Base-by-base conservation (phyloP, 2,113 vertebrate species). In the Sporophila hypoxantha region DNA sequence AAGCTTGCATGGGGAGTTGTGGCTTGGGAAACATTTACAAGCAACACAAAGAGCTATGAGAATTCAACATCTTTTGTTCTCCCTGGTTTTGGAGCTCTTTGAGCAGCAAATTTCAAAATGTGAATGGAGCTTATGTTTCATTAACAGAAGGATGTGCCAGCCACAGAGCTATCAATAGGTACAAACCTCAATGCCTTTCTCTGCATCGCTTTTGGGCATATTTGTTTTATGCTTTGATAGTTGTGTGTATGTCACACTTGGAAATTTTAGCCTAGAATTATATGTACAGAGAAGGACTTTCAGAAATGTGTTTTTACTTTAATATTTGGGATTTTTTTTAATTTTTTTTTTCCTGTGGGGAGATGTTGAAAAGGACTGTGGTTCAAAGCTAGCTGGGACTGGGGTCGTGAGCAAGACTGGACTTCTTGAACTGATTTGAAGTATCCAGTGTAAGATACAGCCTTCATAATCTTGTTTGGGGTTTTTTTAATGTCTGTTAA, bases 41-140 rank as follows among this genome's bases (percentile, higher is more conserved):
- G 69, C 49, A 41, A 30, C 13, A 11, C n/a, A 50, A 14, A 81
- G 65, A 78, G 9, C 57, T 89, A 4, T 57, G 69, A 85, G 73
- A 83, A 81, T 75, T 87, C 34, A 4, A 5, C 22, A 19, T 85
- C 73, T 83, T 89, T 93, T 91, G 57, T 87, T 87, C 59, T 88
- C 42, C 34, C 2, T 71, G 7, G 1, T 71, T 90, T 85, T 81
- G 52, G 65, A 92, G n/a, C 55, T 85, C 5, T 77, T 74, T 56
- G 26, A 61, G n/a, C 46, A 92, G 46, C 62, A 88, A 84, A 26
- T 92, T 91, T 91, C 42, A 89, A 81, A 92, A 71, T 36, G 69
- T 93, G 90, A 93, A 92, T 88, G 88, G 59, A 90, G 30, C 39
- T 93, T 69, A 62, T 59, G 37, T 86, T 88, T 86, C 70, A 44